Percentiles rank a stretch among this genome's conserved stretches.
Conservation (phyloP, 2,888 invertebrate species). For the Lordiphosa fenestrarum region DNA sequence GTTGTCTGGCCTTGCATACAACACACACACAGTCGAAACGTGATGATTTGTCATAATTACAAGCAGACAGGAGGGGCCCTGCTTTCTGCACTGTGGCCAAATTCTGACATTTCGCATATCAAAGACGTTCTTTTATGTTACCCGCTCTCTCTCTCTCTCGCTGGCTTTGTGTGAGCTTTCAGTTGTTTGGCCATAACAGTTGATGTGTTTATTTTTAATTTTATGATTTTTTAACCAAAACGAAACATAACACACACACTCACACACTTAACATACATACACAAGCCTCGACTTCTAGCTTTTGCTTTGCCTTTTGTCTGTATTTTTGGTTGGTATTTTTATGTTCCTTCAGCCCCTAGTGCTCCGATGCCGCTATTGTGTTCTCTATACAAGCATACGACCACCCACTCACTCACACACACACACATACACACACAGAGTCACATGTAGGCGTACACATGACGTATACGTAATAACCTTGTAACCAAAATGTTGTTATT, state of each 20-base stretch:
- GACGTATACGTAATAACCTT: constrained; percentile 74
- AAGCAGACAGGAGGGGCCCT: constrained; percentile 17
- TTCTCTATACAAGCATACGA: constrained; percentile 33
- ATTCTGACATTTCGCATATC: constrained; percentile 15
- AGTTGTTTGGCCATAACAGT: constrained; percentile 13
- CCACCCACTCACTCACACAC: constrained; percentile 11
- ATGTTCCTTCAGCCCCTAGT: constrained; percentile 5
- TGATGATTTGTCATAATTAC: constrained; percentile 70
- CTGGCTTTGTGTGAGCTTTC: not conserved
- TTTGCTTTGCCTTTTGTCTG: constrained; percentile 45
- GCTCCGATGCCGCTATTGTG: constrained; percentile 48
- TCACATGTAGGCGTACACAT: constrained; percentile 44
- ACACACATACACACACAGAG: constrained; percentile 22
- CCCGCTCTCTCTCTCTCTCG: not conserved
- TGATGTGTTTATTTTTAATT: constrained; percentile 71
- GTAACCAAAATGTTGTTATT: constrained; percentile 75
- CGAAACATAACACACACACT: constrained; percentile 23
- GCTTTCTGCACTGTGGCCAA: no score
- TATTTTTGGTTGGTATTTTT: constrained; percentile 26
- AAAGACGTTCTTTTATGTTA: constrained; percentile 19
- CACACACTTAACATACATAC: constrained; percentile 61
- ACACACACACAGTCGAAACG: constrained; percentile 40
- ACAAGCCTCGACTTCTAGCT: constrained; percentile 32
- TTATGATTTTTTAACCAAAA: constrained; percentile 52
- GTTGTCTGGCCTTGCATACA: constrained; percentile 51